Conservation (phyloP, 1,140 invertebrate genomes). For the Formica exsecta region DNA sequence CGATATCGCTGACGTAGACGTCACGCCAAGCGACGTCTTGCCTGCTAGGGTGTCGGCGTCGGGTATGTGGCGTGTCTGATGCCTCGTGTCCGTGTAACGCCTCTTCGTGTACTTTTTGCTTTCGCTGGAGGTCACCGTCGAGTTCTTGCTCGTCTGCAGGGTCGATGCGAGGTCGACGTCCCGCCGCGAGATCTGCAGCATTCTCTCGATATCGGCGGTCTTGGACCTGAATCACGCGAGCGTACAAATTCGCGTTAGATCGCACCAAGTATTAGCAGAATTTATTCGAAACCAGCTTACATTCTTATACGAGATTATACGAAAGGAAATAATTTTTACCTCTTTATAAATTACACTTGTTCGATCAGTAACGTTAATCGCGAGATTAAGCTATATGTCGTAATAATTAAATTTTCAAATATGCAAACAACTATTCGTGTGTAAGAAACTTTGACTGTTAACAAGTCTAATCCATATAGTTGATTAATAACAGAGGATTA, state of each 20-base stretch:
- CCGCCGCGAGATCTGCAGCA: constrained; percentile 84
- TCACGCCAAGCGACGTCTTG: constrained; percentile 67
- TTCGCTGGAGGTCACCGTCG: constrained; percentile 80
- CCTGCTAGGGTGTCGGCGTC: constrained; percentile 86
- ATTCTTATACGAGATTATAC: background rate
- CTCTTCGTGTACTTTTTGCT: constrained; percentile 89
- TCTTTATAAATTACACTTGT: background rate
- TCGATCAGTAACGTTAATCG: background rate
- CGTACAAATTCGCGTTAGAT: background rate
- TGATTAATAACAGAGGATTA: background rate
- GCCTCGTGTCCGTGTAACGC: constrained; percentile 88
- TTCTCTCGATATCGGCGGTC: constrained; percentile 90
- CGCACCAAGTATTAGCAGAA: background rate
- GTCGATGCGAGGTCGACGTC: constrained; percentile 57
- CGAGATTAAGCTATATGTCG: background rate
- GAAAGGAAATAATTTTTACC: background rate
- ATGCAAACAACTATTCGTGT: background rate
- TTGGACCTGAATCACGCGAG: constrained; percentile 86
- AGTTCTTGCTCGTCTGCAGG: constrained; percentile 68
- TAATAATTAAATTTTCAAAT: background rate
- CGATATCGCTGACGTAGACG: constrained; percentile 67
- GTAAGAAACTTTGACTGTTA: background rate
- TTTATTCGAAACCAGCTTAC: background rate
- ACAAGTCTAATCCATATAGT: background rate
- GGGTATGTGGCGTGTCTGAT: constrained; percentile 89